A percentile compares a stretch with the other conserved stretches of the same genome.
These are phyloP conservation scores for Salvelinus alpinus DNA, from an alignment of 2,113 vertebrate genomes.

Conservation along the genomic window DNA sequence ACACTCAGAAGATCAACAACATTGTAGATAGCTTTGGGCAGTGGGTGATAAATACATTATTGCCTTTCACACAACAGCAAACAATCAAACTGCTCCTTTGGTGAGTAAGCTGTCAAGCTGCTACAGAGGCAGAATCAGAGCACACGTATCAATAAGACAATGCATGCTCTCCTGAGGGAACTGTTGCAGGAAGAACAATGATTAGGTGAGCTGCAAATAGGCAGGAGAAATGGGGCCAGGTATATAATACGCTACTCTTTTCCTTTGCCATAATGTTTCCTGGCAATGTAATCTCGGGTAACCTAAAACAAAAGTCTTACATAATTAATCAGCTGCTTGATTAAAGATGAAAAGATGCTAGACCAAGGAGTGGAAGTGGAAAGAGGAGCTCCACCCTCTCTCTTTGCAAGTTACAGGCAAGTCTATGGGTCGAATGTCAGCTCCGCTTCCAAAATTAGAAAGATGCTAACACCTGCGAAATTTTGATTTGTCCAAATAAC, in stretches of 20 bases:
- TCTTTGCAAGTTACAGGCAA: no score
- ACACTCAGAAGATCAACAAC: not conserved
- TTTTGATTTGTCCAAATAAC: no score
- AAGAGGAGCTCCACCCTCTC: no score
- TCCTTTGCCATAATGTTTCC: no score
- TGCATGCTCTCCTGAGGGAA: not conserved
- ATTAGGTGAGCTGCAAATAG: not conserved
- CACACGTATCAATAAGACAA: conserved; percentile 1
- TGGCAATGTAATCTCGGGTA: no score
- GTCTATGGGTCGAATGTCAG: no score
- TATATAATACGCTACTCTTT: not conserved
- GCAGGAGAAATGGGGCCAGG: not conserved
- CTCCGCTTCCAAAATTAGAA: no score
- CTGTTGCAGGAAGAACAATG: not conserved
- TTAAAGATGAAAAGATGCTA: no score
- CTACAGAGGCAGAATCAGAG: not conserved
- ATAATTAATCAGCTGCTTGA: no score
- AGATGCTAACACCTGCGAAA: no score
- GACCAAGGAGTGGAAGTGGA: no score
- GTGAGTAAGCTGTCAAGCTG: not conserved
- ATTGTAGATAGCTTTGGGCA: not conserved
- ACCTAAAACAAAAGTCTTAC: no score
- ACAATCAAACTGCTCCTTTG: not conserved
- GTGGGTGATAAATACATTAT: not conserved
- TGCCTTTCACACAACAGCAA: not conserved